phyloP scores from a whole-genome alignment of 2,113 vertebrate species.

The Phocoena sinus region DNA sequence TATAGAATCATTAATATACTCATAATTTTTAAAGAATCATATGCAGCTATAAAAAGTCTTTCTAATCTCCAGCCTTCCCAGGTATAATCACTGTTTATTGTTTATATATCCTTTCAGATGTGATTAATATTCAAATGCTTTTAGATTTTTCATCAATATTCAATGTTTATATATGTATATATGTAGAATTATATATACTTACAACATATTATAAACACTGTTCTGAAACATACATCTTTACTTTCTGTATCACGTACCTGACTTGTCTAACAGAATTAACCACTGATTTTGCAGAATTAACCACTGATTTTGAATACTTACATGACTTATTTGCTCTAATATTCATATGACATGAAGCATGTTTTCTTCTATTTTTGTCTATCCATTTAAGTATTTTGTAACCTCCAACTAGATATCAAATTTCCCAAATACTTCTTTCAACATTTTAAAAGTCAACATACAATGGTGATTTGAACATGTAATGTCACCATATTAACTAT shows the following conservation, averaged over 20 bases:
- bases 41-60: not conserved
- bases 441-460: not conserved
- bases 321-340: not conserved
- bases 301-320: not conserved
- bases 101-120: not conserved
- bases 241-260: not conserved
- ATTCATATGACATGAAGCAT: not conserved
- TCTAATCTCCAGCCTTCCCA: not conserved
- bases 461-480: not conserved
- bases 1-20: not conserved
- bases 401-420: not conserved
- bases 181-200: not conserved
- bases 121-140: not conserved
- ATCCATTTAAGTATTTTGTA: not conserved
- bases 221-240: not conserved
- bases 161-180: not conserved
- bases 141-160: not conserved
- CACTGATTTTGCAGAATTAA: not conserved
- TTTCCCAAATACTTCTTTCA: not conserved
- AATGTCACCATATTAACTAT: not conserved
- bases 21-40: not conserved
- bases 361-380: not conserved
- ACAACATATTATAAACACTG: not conserved
- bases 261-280: not conserved
- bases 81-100: not conserved